phyloP scores from a whole-genome alignment of 2,797 vertebrate species.

The Halcyon smyrnensis region DNA sequence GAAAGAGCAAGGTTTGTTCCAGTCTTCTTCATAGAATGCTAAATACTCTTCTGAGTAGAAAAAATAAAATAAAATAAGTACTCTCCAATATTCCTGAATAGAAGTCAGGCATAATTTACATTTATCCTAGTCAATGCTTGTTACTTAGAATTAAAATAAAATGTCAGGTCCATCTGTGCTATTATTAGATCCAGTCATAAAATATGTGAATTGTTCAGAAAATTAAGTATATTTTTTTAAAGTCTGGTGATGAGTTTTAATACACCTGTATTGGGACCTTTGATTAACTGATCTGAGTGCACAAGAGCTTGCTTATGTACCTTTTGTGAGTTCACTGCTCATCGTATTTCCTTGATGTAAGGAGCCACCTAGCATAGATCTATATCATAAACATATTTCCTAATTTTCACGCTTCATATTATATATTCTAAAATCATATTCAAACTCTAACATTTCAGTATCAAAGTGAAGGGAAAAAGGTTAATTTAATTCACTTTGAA shows the following conservation, averaged over 20 bases:
- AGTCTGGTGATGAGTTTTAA: background rate
- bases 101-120: background rate
- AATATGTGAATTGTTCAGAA: slow-evolving; percentile 6
- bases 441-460: slow-evolving; percentile 30
- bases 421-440: slow-evolving; percentile 56
- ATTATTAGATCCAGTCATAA: background rate
- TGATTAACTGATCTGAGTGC: background rate
- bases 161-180: background rate
- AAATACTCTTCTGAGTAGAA: background rate
- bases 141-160: slow-evolving; percentile 6
- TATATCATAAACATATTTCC: background rate
- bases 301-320: background rate
- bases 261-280: background rate
- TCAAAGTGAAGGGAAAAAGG: slow-evolving; percentile 67
- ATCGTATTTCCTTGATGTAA: background rate
- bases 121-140: background rate
- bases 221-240: background rate
- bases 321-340: background rate
- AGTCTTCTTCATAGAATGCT: background rate
- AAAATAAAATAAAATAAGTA: background rate
- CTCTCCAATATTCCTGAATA: background rate
- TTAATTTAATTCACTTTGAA: slow-evolving; percentile 79
- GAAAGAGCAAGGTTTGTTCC: background rate
- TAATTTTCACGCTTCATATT: background rate
- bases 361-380: background rate